phyloP scores from a whole-genome alignment of 2,888 invertebrate species.

The Physocephala rufipes region DNA sequence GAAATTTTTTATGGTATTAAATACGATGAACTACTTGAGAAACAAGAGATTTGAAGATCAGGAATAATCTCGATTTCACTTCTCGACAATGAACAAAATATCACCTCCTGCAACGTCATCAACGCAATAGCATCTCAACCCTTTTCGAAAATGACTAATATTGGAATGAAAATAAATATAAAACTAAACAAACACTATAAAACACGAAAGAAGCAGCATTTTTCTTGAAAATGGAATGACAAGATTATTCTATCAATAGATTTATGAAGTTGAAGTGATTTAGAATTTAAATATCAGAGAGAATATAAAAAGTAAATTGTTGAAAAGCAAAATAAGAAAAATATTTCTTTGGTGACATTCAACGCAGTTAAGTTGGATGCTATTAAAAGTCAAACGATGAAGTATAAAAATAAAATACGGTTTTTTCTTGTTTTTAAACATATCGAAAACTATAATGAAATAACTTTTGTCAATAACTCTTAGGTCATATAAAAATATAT shows the following conservation, averaged over 20 bases:
- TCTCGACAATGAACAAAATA: neutral
- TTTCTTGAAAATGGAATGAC: neutral
- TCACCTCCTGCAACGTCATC: slow-evolving; percentile 26
- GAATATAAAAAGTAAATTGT: neutral
- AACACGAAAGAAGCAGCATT: slow-evolving; percentile 1
- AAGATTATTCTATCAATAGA: neutral
- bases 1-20: neutral
- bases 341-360: neutral
- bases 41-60: neutral
- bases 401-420: too few species aligned
- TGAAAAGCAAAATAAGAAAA: neutral
- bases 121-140: slow-evolving; percentile 2
- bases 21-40: neutral
- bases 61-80: neutral
- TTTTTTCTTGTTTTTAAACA: too few species aligned
- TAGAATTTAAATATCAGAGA: too few species aligned
- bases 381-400: too few species aligned
- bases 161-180: slow-evolving; percentile 9
- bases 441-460: too few species aligned
- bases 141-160: neutral
- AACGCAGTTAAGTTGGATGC: neutral
- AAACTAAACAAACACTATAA: slow-evolving; percentile 16
- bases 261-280: neutral
- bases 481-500: too few species aligned
- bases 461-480: too few species aligned